Evolutionary conservation across 2,888 invertebrate species (phyloP).

Genomic region (Petrophora chlorosata): DNA sequence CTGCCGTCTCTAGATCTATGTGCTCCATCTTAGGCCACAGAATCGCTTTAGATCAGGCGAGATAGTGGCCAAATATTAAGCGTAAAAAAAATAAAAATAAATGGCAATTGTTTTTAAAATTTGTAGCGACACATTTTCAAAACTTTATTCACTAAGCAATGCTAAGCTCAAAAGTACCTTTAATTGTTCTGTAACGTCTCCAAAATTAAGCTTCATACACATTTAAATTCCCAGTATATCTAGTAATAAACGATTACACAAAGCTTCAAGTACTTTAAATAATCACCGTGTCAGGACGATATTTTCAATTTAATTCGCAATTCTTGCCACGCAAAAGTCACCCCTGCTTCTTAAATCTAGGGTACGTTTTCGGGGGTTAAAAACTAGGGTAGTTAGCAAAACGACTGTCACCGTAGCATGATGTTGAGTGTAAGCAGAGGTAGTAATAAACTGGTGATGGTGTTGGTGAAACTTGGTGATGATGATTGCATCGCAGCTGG

Average conservation of each 20-base stretch:
- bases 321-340: constrained; percentile 43
- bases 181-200: constrained; percentile 5
- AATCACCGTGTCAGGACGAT: constrained; percentile 19
- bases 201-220: constrained; percentile 14
- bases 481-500: constrained; percentile 91
- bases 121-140: too few species aligned
- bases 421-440: constrained; percentile 53
- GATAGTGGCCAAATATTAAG: too few species aligned
- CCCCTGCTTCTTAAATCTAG: constrained; percentile 39
- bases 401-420: constrained; percentile 70
- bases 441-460: constrained; percentile 53
- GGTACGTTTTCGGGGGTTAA: constrained; percentile 18
- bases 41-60: too few species aligned
- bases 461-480: constrained; percentile 71
- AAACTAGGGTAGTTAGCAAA: constrained; percentile 34
- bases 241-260: constrained; percentile 28
- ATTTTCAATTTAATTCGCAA: background rate
- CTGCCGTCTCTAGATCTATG: too few species aligned
- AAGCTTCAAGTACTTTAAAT: constrained; percentile 31
- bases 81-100: too few species aligned
- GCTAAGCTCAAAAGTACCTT: background rate
- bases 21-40: too few species aligned
- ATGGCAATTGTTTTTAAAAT: too few species aligned
- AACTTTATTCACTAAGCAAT: too few species aligned
- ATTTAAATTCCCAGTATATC: constrained; percentile 10